phyloP scores from a whole-genome alignment of 2,888 invertebrate species.

The Trichogramma dendrolimi region DNA sequence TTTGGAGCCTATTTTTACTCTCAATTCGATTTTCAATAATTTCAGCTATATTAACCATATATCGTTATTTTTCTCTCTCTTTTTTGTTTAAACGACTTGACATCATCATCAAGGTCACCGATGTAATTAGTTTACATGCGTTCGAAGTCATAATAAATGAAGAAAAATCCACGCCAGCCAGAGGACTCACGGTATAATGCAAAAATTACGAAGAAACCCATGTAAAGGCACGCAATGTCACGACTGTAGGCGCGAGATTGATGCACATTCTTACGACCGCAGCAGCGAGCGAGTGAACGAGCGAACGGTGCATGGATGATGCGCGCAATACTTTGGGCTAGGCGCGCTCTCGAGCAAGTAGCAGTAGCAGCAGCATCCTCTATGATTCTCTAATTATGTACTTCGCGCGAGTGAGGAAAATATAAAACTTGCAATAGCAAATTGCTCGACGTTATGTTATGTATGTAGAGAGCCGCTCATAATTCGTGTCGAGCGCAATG shows the following conservation, averaged over 20 bases:
- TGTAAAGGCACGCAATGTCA: conserved; percentile 22
- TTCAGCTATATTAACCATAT: neutral
- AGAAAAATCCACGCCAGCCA: neutral
- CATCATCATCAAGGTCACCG: neutral
- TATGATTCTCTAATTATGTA: conserved; percentile 23
- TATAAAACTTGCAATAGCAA: conserved; percentile 20
- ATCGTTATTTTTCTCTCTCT: neutral
- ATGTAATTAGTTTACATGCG: too few species aligned
- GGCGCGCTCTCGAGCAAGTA: neutral
- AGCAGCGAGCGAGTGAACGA: neutral
- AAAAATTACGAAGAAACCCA: conserved; percentile 16
- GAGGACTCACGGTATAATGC: neutral
- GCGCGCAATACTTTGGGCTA: conserved; percentile 5
- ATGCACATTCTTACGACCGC: conserved; percentile 16
- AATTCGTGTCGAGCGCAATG: neutral
- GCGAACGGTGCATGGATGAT: neutral
- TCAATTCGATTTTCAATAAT: neutral
- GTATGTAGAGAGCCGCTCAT: neutral
- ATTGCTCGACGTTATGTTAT: conserved; percentile 9
- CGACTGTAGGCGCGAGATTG: conserved; percentile 8
- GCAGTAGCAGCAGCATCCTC: conserved; percentile 7
- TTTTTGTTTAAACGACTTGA: neutral
- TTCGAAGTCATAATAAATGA: too few species aligned
- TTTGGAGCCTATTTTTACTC: conserved; percentile 16
- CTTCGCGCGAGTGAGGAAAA: conserved; percentile 15